Evolutionary conservation across 2,888 invertebrate genomes (phyloP), one percentile per base, ranked within the genome.

Genomic region (Aporophyla nigra): DNA sequence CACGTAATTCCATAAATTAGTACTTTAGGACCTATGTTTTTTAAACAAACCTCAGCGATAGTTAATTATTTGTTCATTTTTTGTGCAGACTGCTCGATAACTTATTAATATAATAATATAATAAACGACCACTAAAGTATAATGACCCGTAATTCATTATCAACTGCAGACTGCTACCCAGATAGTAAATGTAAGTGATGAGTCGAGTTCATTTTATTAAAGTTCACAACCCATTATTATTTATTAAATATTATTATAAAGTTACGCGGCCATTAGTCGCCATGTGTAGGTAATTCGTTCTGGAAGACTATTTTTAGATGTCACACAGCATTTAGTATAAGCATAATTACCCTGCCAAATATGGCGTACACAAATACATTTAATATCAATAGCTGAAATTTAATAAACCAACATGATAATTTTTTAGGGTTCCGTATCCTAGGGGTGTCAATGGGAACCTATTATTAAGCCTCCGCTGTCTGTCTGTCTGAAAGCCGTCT

Each of bases 101-200:
- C 19, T 49, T 19, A 61, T 40, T 61, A 27, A 33, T 61, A 71
- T n/a, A 54, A 63, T 61, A 27, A 33, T 61, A 71, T n/a, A 54
- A 63, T 67, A 80, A 73, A 74, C 33, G 58, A 56, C 14, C 7
- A 58, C 46, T 61, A 9, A 14, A 67, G 81, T 68, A 19, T 74
- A 81, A 68, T 74, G 81, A 81, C 67, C 74, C 56, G n/a, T 43
- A 9, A 33, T 53, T n/a, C 24, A 40, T 81, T 79, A 81, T 74
- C 75, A 58, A 53, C 46, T n/a, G 67, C n/a, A 40, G 27, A 53
- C 74, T 56, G 59, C 53, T 67, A 16, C 66, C 16, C 54, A 56
- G 81, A 80, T 78, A 79, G 19, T 40, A 21, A 33, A 51, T 61
- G 27, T 61, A 43, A 33, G 80, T 54, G 59, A 40, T 61, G 24